Evolutionary conservation across 2,888 invertebrate genomes (phyloP).

Genomic region (Conops quadrifasciatus): DNA sequence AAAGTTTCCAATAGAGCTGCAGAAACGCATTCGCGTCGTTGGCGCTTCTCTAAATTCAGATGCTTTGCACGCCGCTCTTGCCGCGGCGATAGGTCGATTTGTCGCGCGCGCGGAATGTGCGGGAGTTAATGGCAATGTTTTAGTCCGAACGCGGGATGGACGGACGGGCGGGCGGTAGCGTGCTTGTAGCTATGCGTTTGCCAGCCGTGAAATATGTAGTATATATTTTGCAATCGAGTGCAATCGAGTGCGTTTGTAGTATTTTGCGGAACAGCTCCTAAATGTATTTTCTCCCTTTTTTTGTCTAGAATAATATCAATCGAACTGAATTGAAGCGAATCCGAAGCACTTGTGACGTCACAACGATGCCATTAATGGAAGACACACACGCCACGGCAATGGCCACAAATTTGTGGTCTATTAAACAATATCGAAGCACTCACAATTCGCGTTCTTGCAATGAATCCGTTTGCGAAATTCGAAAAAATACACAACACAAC

Average conservation of each 20-base stretch:
- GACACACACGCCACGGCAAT: slow-evolving; percentile 5
- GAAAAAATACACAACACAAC: slow-evolving; percentile 28
- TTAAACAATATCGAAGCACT: slow-evolving; percentile 19
- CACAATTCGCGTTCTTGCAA: not conserved
- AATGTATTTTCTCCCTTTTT: not conserved
- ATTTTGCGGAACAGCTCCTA: too few species aligned
- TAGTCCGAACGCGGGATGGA: not conserved
- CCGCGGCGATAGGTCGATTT: not conserved
- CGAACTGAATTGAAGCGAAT: slow-evolving; percentile 14
- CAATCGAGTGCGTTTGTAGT: not conserved
- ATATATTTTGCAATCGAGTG: too few species aligned
- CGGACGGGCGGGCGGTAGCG: not conserved
- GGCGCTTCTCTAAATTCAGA: slow-evolving; percentile 12
- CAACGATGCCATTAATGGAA: slow-evolving; percentile 14
- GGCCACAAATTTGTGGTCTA: too few species aligned
- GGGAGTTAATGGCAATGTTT: not conserved
- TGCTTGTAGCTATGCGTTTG: not conserved
- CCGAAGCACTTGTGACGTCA: not conserved
- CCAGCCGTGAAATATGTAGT: too few species aligned
- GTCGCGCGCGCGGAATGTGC: not conserved
- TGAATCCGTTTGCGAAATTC: slow-evolving; percentile 5
- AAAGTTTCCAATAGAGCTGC: slow-evolving; percentile 13
- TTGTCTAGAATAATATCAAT: slow-evolving; percentile 8
- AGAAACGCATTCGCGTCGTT: slow-evolving; percentile 10
- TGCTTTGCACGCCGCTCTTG: slow-evolving; percentile 6